Evolutionary conservation across 1,140 invertebrate genomes (phyloP), one percentile per base, ranked within the genome.

Genomic region (Oryctes rhinoceros): DNA sequence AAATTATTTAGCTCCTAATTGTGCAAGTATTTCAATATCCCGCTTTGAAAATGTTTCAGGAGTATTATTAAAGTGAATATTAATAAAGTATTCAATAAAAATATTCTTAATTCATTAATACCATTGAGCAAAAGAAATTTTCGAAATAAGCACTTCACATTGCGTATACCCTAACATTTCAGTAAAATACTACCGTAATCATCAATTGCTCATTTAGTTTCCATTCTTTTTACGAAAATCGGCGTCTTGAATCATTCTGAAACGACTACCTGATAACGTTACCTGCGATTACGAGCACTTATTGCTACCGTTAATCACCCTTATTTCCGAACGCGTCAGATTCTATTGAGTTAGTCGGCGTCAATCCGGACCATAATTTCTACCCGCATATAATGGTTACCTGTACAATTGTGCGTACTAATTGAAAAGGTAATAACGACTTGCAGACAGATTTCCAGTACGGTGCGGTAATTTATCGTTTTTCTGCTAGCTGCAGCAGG

Each of bases 291-390:
- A 59, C 53, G 5, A 7, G 6, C 53, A 18, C 15, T 59, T n/a
- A 59, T 59, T 59, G 53, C 53, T 59, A 44, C 53, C 53, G n/a
- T 18, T 59, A 59, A 59, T 59, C 53, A 59, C 53, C 53, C 53
- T 59, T 59, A 18, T n/a, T 59, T 15, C 7, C n/a, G 15, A 18
- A 18, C 53, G 53, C 53, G 6, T 4, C 53, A 59, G 53, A 18
- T 59, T 53, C 53, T 59, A 59, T 59, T 59, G 53, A 59, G 18
- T 59, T 59, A 59, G 3, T 13, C n/a, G 53, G 15, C 53, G 53
- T 59, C 53, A 59, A 59, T 59, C 15, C 53, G 3, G 53, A 59
- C 53, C 18, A 18, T 59, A 59, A 59, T 59, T 59, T 59, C 53
- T 59, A 59, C 53, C 53, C 53, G 53, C 53, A 59, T 59, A 15